Percentiles rank a stretch among this genome's conserved stretches.
Conservation (phyloP, 2,113 vertebrate genomes). For the Bostrychus sinensis region DNA sequence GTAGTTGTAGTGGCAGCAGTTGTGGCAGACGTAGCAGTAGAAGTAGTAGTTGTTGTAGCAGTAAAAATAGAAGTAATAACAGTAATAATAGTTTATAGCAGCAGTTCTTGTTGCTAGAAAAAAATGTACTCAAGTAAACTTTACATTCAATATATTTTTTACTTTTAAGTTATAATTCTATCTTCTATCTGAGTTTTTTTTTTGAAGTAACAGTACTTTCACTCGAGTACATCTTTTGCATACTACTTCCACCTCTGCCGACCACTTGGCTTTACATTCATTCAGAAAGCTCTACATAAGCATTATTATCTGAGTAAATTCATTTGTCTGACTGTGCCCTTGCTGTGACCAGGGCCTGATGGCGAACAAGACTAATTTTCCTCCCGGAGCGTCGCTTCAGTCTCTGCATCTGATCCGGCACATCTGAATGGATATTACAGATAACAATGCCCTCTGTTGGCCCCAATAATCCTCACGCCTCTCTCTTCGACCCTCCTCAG, state of each 20-base stretch:
- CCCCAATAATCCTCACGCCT: conserved; percentile 64
- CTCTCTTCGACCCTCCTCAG: conserved; percentile 22
- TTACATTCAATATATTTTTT: too few relatives aligned
- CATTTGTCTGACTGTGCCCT: conserved; percentile 64
- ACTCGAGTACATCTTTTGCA: too few relatives aligned
- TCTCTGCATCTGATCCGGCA: conserved; percentile 63
- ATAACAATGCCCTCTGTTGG: conserved; percentile 77
- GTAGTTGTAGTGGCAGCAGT: too few relatives aligned
- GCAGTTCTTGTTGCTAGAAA: too few relatives aligned
- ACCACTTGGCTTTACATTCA: conserved; percentile 18
- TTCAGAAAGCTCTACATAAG: conserved; percentile 33
- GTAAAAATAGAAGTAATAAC: too few relatives aligned
- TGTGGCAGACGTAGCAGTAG: too few relatives aligned
- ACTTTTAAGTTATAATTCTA: too few relatives aligned
- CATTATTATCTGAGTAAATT: conserved; percentile 63
- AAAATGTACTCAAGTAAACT: too few relatives aligned
- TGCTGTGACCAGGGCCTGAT: conserved; percentile 57
- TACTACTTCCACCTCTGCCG: background rate
- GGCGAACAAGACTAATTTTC: conserved; percentile 70
- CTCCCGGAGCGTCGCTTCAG: conserved; percentile 49
- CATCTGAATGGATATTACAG: conserved; percentile 75
- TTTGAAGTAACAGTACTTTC: background rate
- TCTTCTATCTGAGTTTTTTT: too few relatives aligned
- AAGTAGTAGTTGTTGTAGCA: too few relatives aligned
- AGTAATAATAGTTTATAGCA: too few relatives aligned